A percentile compares a stretch with the other conserved stretches of the same genome.
phyloP scores from a whole-genome alignment of 2,888 invertebrate species.

The Coenonympha arcania region DNA sequence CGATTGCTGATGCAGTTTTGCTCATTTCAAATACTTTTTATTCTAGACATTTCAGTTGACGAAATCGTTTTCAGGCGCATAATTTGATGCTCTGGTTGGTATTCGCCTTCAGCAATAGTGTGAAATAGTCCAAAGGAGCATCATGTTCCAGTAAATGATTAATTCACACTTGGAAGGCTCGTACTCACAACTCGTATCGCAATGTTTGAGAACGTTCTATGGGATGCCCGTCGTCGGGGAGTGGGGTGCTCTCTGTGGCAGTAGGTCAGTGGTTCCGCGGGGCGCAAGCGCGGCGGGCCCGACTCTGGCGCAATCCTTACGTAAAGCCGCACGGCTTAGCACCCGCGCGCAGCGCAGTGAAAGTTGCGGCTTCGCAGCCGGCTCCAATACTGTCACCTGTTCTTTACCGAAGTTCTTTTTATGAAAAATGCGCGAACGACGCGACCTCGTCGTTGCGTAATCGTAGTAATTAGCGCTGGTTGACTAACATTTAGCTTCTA shows the following conservation, averaged over 20 bases:
- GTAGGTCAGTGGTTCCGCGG: constrained; percentile 71
- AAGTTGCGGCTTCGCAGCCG: constrained; percentile 51
- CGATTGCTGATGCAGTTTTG: constrained; percentile 5
- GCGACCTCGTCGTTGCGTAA: constrained; percentile 21
- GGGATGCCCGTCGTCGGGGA: constrained; percentile 39
- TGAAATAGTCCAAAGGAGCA: constrained; percentile 16
- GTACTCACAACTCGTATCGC: constrained; percentile 37
- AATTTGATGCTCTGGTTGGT: constrained; percentile 24
- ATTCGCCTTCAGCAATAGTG: constrained; percentile 16
- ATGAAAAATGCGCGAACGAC: constrained; percentile 23
- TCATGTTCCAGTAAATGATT: constrained; percentile 8
- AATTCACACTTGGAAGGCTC: constrained; percentile 26
- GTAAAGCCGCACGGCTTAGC: constrained; percentile 52
- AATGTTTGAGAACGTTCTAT: constrained; percentile 45
- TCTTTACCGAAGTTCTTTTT: constrained; percentile 21
- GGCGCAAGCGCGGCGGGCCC: constrained; percentile 50
- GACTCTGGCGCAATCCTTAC: constrained; percentile 70
- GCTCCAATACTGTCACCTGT: constrained; percentile 30
- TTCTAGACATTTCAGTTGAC: background rate
- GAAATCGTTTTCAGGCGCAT: constrained; percentile 1
- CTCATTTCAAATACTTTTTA: background rate
- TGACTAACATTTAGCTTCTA: background rate
- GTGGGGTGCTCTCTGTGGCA: constrained; percentile 58
- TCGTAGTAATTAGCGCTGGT: constrained; percentile 9
- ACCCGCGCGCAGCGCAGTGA: constrained; percentile 44